Conservation (phyloP, 2,888 invertebrate genomes). For the Sarcophaga variegata region DNA sequence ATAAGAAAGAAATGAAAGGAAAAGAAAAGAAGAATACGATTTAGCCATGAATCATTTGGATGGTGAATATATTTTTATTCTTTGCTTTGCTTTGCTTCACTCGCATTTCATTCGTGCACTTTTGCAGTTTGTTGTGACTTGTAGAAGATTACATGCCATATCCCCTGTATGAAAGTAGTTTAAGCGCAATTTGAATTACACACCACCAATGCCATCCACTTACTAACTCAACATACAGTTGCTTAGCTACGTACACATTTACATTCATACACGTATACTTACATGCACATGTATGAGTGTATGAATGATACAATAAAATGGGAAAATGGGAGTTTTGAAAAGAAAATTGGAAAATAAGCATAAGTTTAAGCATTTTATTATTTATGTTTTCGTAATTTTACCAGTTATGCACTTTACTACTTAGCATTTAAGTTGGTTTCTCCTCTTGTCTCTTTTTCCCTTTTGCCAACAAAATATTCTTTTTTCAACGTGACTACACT, state of each 20-base stretch:
- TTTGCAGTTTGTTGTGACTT: constrained; percentile 52
- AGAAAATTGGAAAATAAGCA: constrained; percentile 39
- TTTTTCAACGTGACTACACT: background rate
- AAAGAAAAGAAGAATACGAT: background rate
- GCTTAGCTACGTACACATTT: background rate
- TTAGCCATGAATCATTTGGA: constrained; percentile 57
- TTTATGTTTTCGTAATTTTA: constrained; percentile 47
- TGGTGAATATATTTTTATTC: constrained; percentile 17
- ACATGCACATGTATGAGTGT: background rate
- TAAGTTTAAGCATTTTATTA: constrained; percentile 47
- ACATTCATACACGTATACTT: background rate
- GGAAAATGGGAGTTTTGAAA: constrained; percentile 2
- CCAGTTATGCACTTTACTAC: constrained; percentile 37
- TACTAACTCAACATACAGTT: background rate
- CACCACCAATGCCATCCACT: constrained; percentile 1
- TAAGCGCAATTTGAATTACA: constrained; percentile 62
- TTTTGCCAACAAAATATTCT: background rate
- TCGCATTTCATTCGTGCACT: constrained; percentile 43
- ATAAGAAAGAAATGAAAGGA: background rate
- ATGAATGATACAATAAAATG: background rate
- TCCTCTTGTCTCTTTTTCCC: background rate
- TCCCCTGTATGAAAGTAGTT: constrained; percentile 48
- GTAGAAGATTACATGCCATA: constrained; percentile 51
- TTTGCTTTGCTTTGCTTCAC: no score
- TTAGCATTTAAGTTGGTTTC: constrained; percentile 3